Percentiles rank a stretch among this genome's conserved stretches.
phyloP scores from a whole-genome alignment of 2,888 invertebrate genomes.

The Drosophila greeni region DNA sequence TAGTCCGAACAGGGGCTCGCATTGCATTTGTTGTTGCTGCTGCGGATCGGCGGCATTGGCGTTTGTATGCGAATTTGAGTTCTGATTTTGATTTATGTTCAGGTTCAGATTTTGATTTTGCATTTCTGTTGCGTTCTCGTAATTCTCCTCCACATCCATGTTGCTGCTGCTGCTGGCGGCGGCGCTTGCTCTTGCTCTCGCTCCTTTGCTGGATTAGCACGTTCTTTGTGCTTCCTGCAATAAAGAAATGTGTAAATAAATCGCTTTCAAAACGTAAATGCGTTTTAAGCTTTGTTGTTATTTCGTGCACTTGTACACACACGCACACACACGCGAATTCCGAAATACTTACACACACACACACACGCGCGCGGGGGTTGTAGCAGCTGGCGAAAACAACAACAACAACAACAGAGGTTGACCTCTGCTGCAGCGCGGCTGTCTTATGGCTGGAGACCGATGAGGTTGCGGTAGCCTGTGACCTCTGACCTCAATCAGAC shows the following conservation, averaged over 20 bases:
- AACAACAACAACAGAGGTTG: slow-evolving; percentile 24
- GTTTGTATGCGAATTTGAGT: slow-evolving; percentile 16
- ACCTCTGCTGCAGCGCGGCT: slow-evolving; percentile 17
- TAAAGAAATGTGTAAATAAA: slow-evolving; percentile 28
- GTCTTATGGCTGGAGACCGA: background rate
- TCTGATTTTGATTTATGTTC: slow-evolving; percentile 19
- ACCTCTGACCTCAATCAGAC: slow-evolving; percentile 18
- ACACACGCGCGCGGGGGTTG: slow-evolving; percentile 24
- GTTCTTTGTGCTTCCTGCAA: slow-evolving; percentile 19
- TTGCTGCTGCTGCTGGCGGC: slow-evolving; percentile 13
- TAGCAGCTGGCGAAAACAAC: slow-evolving; percentile 26
- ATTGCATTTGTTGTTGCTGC: slow-evolving; percentile 61
- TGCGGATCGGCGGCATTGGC: slow-evolving; percentile 16
- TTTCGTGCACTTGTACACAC: slow-evolving; percentile 31
- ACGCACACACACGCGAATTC: slow-evolving; percentile 13
- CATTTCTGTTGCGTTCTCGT: slow-evolving; percentile 51
- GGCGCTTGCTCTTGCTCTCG: slow-evolving; percentile 4
- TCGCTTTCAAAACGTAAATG: slow-evolving; percentile 53
- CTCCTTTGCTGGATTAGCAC: slow-evolving; percentile 10
- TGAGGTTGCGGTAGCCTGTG: background rate
- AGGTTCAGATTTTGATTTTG: slow-evolving; percentile 30
- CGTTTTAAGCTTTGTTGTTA: slow-evolving; percentile 58
- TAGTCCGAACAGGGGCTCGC: slow-evolving; percentile 60
- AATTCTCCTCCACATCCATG: slow-evolving; percentile 67
- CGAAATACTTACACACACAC: slow-evolving; percentile 25